Evolutionary conservation across 2,888 invertebrate species (phyloP), one percentile per base, ranked within the genome.

Genomic region (Camptogramma bilineatum): DNA sequence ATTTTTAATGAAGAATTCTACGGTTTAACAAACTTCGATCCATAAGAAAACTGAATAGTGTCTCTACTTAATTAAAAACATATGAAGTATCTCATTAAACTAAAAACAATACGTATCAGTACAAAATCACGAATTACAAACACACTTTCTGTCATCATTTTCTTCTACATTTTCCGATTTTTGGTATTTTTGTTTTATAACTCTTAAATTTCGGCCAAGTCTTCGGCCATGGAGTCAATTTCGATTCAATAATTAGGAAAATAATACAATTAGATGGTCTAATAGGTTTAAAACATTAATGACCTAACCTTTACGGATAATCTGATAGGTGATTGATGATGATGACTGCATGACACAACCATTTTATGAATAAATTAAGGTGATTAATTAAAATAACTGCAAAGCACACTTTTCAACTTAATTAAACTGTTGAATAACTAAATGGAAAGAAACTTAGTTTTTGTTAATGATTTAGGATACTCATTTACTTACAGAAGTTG

Each of bases 1-100:
- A 63, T 70, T 68, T 68, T 63, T 65, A 72, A 65, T 67, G 47
- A 51, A 66, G 48, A 68, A 68, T 70, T 60, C 46, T 66, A 66
- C 61, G 10, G 21, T 28, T 7, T 13, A 2, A 16, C 16, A 57
- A 53, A 50, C 24, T 64, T 44, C 2, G n/a, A 39, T 50, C 19
- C 50, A 66, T 53, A 66, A 62, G 61, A 64, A 59, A 28, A 62
- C 9, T 31, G 17, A 44, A 55, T 61, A 61, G 64, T n/a, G n/a
- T n/a, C n/a, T n/a, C n/a, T n/a, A n/a, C n/a, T n/a, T n/a, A n/a
- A n/a, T n/a, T n/a, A n/a, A n/a, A n/a, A n/a, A n/a, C n/a, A n/a
- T 21, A 24, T 1, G 28, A 8, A 28, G 7, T 8, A 8, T 3
- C 1, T 28, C 4, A 28, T 28, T 28, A 28, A 28, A 28, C 28